A percentile compares a stretch with the other conserved stretches of the same genome.
phyloP scores from a whole-genome alignment of 2,113 vertebrate genomes.

The Collichthys lucidus region DNA sequence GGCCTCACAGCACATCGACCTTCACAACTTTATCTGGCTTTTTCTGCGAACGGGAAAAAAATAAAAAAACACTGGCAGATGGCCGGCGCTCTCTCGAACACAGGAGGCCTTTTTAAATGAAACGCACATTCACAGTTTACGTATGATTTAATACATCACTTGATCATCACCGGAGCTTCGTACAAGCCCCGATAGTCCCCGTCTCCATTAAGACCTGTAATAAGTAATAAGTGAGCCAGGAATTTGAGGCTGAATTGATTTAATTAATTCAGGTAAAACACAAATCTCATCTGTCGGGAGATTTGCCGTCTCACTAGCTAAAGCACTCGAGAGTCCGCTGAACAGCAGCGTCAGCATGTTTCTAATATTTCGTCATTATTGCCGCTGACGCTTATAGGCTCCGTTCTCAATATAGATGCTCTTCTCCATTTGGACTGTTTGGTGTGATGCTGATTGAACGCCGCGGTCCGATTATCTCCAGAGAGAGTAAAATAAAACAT shows the following conservation, averaged over 20 bases:
- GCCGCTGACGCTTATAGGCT: background rate
- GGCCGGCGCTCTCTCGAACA: conserved; percentile 28
- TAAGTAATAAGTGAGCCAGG: conserved; percentile 36
- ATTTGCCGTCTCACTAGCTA: conserved; percentile 17
- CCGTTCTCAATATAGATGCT: background rate
- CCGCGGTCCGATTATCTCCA: conserved; percentile 3
- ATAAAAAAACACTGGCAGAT: conserved; percentile 65
- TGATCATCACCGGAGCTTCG: conserved; percentile 18
- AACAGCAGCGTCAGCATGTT: conserved; percentile 22
- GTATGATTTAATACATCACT: conserved; percentile 18
- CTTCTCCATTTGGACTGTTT: conserved; percentile 1
- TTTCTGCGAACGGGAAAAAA: conserved; percentile 37
- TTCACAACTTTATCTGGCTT: conserved; percentile 72
- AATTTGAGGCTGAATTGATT: conserved; percentile 47
- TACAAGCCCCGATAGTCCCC: background rate
- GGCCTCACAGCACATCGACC: conserved; percentile 63
- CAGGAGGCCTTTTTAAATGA: conserved; percentile 47
- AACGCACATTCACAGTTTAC: conserved; percentile 11
- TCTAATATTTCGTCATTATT: conserved; percentile 54
- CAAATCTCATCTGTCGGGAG: conserved; percentile 27
- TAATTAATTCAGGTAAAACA: conserved; percentile 60
- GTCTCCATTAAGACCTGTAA: conserved; percentile 49
- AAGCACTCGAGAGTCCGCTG: conserved; percentile 5
- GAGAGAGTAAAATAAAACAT: conserved; percentile 19
- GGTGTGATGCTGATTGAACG: conserved; percentile 29